Evolutionary conservation across 2,888 invertebrate species (phyloP).

Genomic region (Hydraecia micacea): DNA sequence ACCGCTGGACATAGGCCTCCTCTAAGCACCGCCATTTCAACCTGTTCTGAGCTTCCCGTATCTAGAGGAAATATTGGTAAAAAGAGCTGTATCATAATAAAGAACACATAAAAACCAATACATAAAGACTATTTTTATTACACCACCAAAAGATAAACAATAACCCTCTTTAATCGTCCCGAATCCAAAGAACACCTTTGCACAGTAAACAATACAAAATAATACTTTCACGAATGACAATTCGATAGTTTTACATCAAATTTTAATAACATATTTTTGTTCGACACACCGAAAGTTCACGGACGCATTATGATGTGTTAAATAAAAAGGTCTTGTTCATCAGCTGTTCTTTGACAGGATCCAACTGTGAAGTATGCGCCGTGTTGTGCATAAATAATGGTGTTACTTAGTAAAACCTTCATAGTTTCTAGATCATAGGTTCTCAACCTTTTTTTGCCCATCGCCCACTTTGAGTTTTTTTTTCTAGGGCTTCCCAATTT

Average conservation of each 20-base stretch:
- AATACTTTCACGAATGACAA: conserved; percentile 22
- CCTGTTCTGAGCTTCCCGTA: too few species aligned
- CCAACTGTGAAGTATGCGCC: conserved; percentile 38
- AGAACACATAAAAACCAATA: neutral
- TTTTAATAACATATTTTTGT: conserved; percentile 50
- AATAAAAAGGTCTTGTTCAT: conserved; percentile 35
- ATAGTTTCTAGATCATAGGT: neutral
- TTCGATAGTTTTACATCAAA: conserved; percentile 43
- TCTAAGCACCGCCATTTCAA: too few species aligned
- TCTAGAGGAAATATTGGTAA: too few species aligned
- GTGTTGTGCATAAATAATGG: conserved; percentile 34
- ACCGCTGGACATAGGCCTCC: too few species aligned
- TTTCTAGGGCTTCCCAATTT: too few species aligned
- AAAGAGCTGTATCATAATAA: too few species aligned
- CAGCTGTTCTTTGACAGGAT: conserved; percentile 41
- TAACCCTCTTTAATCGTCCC: neutral
- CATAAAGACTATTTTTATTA: conserved; percentile 3
- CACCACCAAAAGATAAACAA: conserved; percentile 5
- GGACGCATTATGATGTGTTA: conserved; percentile 26
- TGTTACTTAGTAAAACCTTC: conserved; percentile 12
- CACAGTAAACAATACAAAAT: conserved; percentile 35
- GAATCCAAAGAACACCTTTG: conserved; percentile 37
- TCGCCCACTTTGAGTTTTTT: too few species aligned
- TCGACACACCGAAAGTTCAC: conserved; percentile 38
- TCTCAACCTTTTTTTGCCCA: too few species aligned